Evolutionary conservation across 1,140 invertebrate species (phyloP), one percentile per base, ranked within the genome.

Genomic region (Drosophila leontia): DNA sequence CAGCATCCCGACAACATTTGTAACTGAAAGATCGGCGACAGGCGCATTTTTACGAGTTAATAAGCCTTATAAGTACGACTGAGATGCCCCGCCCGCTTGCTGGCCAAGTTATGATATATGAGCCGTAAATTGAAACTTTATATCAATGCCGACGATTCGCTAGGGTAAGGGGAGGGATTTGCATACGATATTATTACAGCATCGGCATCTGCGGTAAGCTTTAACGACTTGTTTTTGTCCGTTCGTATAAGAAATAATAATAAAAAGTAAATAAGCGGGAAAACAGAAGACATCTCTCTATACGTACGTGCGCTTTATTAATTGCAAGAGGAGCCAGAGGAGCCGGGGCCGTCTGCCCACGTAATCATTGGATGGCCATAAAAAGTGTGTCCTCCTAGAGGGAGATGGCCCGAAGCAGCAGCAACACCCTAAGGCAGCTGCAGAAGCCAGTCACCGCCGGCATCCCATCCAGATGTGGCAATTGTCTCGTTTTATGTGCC

Each of bases 121-220:
- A 88, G 62, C 75, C 84, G 84, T 88, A 88, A 88, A 88, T 88
- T 90, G 84, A 88, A 90, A 88, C 80, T 88, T 87, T 84, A 87
- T 87, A 87, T 88, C 76, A 78, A 78, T 78, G 76, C 65, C 75
- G 67, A 41, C 56, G 26, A 50, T 9, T 62, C 35, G 41, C 32
- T 44, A 19, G 17, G 50, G 60, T 42, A 45, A 63, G 76, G 48
- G 48, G 44, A 77, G 72, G 80, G 78, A 88, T 88, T 88, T 88
- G 81, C 84, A 90, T 90, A 80, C 85, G 77, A 75, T 84, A 84
- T 90, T 90, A 90, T 88, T 88, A 88, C 84, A 90, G 81, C 84
- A 87, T 87, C 83, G 74, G 78, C 55, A 81, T 78, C 63, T 63
- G 81, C 80, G 68, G 70, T 60, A 37, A 81, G 80, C 81, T 65